phyloP scores from a whole-genome alignment of 2,797 vertebrate species.

The Rhinoraja longicauda region DNA sequence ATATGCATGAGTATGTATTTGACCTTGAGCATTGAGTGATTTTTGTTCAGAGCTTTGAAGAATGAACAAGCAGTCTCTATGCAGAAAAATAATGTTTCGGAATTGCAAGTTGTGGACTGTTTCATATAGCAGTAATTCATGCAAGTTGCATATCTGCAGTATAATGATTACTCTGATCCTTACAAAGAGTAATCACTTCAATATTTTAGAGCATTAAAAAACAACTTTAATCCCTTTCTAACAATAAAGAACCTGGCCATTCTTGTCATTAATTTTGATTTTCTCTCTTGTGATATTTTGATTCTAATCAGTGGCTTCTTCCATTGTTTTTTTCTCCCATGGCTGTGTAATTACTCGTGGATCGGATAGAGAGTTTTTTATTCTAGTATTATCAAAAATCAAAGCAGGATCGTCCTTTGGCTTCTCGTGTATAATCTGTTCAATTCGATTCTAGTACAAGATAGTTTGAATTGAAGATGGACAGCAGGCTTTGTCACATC shows the following conservation, averaged over 20 bases:
- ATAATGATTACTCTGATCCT: background rate
- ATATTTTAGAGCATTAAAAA: background rate
- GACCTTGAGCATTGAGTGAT: conserved; percentile 84
- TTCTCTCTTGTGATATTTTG: background rate
- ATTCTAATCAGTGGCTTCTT: background rate
- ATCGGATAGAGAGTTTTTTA: background rate
- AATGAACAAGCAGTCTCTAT: background rate
- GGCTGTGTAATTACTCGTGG: background rate
- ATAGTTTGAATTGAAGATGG: background rate
- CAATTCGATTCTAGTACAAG: background rate
- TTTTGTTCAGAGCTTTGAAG: conserved; percentile 27
- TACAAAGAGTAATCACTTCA: background rate
- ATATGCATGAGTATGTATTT: conserved; percentile 98
- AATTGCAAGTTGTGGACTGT: background rate
- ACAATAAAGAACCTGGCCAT: background rate
- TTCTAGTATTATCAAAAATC: background rate
- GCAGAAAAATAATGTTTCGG: background rate
- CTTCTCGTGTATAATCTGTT: background rate
- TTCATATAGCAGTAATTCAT: background rate
- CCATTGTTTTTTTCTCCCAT: background rate
- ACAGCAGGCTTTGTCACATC: background rate
- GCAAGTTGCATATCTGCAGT: background rate
- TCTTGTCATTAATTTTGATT: background rate
- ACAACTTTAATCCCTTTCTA: background rate
- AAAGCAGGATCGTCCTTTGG: background rate